These are phyloP conservation scores for Polyodon spathula DNA, from an alignment of 2,113 vertebrate species.

Conservation along the genomic window DNA sequence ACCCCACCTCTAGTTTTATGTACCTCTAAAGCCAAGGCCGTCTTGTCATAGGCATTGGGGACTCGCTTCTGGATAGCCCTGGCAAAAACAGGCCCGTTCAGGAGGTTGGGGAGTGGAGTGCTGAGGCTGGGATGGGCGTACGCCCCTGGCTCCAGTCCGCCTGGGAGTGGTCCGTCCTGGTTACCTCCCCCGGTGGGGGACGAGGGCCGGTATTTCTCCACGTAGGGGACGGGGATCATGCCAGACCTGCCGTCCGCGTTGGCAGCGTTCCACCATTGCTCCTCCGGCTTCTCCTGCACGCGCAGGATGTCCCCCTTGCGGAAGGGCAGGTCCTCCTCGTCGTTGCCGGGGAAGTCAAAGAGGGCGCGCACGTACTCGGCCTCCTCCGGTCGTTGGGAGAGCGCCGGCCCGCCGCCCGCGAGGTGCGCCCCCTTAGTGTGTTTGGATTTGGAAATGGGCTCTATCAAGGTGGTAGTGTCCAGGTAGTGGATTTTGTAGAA, in stretches of 20 bases:
- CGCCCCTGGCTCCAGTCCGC: conserved; percentile 85
- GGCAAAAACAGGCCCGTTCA: conserved; percentile 96
- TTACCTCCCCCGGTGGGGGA: conserved; percentile 77
- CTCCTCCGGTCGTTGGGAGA: conserved; percentile 78
- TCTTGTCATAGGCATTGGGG: conserved; percentile 99
- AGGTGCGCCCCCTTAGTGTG: conserved; percentile 41
- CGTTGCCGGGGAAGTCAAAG: conserved; percentile 96
- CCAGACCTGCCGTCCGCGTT: conserved; percentile 84
- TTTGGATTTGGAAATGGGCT: conserved; percentile 84
- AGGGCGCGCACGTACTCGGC: conserved; percentile 84
- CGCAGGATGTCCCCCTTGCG: conserved; percentile 89
- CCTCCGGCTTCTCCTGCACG: conserved; percentile 94
- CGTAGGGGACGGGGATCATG: conserved; percentile 97
- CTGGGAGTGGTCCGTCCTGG: conserved; percentile 79
- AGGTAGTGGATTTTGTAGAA: conserved; percentile 99
- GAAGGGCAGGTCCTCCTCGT: conserved; percentile 97
- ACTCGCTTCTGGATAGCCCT: conserved; percentile 98
- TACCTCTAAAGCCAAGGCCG: conserved; percentile 98
- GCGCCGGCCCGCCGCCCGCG: conserved; percentile 33
- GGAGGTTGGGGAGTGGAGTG: conserved; percentile 94
- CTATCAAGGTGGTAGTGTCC: conserved; percentile 97
- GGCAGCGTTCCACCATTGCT: conserved; percentile 98
- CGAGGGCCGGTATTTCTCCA: conserved; percentile 87
- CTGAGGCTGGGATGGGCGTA: conserved; percentile 92
- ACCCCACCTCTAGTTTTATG: conserved; percentile 34